phyloP scores from a whole-genome alignment of 2,113 vertebrate genomes.

The Fregetta grallaria region DNA sequence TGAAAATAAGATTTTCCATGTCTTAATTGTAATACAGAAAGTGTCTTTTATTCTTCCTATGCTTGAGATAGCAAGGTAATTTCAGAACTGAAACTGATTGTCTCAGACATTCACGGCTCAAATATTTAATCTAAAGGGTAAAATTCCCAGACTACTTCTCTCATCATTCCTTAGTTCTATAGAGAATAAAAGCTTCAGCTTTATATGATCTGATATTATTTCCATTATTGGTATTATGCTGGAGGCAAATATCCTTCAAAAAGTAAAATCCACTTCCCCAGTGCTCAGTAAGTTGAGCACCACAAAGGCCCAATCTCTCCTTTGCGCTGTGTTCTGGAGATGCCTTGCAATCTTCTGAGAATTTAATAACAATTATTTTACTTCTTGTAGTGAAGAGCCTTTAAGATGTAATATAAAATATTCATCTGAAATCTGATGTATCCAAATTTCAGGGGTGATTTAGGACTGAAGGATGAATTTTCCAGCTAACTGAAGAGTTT shows the following conservation, averaged over 20 bases:
- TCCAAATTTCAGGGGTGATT: background rate
- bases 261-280: slow-evolving; percentile 59
- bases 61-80: slow-evolving; percentile 81
- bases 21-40: slow-evolving; percentile 77
- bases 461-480: slow-evolving; percentile 46
- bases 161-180: slow-evolving; percentile 73
- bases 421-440: slow-evolving; percentile 33
- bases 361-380: slow-evolving; percentile 73
- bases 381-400: slow-evolving; percentile 46
- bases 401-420: slow-evolving; percentile 65
- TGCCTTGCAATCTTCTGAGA: slow-evolving; percentile 69
- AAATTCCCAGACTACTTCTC: slow-evolving; percentile 77
- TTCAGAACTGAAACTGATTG: slow-evolving; percentile 76
- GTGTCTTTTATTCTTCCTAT: slow-evolving; percentile 74
- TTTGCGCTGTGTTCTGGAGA: slow-evolving; percentile 33
- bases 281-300: background rate
- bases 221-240: slow-evolving; percentile 80
- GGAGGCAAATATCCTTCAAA: slow-evolving; percentile 80
- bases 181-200: slow-evolving; percentile 77
- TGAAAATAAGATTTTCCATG: slow-evolving; percentile 71
- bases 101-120: slow-evolving; percentile 76
- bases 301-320: slow-evolving; percentile 56
- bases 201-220: slow-evolving; percentile 81
- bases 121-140: slow-evolving; percentile 82
- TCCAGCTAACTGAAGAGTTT: background rate